Conservation (phyloP, 1,140 invertebrate genomes). For the Heterodera carotae region DNA sequence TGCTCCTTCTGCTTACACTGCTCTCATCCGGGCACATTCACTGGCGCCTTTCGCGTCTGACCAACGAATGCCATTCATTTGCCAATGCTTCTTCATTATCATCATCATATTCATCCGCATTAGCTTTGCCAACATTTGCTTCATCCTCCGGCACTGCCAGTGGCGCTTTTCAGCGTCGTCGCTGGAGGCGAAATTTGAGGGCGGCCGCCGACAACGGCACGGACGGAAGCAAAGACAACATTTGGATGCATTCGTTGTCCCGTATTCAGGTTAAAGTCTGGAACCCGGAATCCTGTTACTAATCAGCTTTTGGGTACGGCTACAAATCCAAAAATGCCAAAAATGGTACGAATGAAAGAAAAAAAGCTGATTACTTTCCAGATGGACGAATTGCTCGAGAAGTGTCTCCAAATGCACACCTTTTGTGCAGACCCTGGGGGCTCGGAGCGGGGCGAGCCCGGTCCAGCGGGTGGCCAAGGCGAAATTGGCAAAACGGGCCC, state of each 20-base stretch:
- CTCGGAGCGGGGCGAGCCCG: slow-evolving; percentile 48
- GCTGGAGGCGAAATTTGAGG: background rate
- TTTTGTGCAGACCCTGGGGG: slow-evolving; percentile 56
- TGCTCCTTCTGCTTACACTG: slow-evolving; percentile 41
- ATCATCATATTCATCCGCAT: no score
- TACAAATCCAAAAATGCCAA: no score
- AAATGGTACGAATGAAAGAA: no score
- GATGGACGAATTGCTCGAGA: slow-evolving; percentile 62
- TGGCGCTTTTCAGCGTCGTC: background rate
- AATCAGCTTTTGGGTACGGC: no score
- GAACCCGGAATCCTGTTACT: no score
- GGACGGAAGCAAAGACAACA: slow-evolving; percentile 32
- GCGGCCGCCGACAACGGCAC: background rate
- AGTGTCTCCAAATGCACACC: slow-evolving; percentile 62
- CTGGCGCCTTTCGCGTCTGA: slow-evolving; percentile 32
- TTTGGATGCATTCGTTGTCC: slow-evolving; percentile 61
- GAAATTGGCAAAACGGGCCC: slow-evolving; percentile 7
- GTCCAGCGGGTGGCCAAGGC: slow-evolving; percentile 48
- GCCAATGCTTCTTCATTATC: background rate
- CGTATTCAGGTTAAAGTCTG: slow-evolving; percentile 62
- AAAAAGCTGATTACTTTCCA: slow-evolving; percentile 32
- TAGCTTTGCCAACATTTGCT: background rate
- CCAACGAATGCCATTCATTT: slow-evolving; percentile 22
- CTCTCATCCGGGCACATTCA: slow-evolving; percentile 45
- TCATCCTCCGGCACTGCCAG: no score